A percentile compares a stretch with the other conserved stretches of the same genome.
These are phyloP conservation scores for Anniella stebbinsi DNA, from an alignment of 2,797 vertebrate species.

Conservation along the genomic window DNA sequence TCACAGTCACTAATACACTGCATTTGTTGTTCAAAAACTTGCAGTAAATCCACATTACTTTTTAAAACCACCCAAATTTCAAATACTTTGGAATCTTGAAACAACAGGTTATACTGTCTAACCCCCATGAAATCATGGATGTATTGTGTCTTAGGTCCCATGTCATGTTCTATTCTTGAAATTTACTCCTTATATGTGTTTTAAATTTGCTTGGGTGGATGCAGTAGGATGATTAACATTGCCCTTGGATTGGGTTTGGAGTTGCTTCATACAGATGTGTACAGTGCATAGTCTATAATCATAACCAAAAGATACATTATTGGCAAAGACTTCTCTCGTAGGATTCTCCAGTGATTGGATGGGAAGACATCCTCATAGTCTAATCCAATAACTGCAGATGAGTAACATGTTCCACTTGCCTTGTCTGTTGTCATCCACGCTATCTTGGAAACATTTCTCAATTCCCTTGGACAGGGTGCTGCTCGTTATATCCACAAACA, in stretches of 20 bases:
- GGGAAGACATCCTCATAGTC: neutral
- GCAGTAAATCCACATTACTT: neutral
- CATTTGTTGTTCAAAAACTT: neutral
- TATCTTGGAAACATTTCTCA: slow-evolving; percentile 18
- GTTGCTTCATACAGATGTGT: slow-evolving; percentile 23
- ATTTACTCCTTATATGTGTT: neutral
- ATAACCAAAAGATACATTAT: slow-evolving; percentile 28
- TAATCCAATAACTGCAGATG: slow-evolving; percentile 12
- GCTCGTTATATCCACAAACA: neutral
- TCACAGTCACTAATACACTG: neutral
- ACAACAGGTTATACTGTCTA: neutral
- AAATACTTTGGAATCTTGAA: neutral
- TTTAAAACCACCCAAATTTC: neutral
- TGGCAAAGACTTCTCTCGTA: slow-evolving; percentile 22
- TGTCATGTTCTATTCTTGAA: slow-evolving; percentile 13
- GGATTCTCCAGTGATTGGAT: neutral
- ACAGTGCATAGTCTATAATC: slow-evolving; percentile 24
- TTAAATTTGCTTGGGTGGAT: neutral
- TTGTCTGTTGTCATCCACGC: neutral
- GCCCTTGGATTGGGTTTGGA: slow-evolving; percentile 22
- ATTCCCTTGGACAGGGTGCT: neutral
- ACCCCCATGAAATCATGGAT: neutral
- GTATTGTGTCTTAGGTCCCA: neutral
- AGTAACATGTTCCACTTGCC: slow-evolving; percentile 30
- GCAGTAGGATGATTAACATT: slow-evolving; percentile 24